Evolutionary conservation across 2,113 vertebrate genomes (phyloP).

Genomic region (Xiphophorus maculatus): DNA sequence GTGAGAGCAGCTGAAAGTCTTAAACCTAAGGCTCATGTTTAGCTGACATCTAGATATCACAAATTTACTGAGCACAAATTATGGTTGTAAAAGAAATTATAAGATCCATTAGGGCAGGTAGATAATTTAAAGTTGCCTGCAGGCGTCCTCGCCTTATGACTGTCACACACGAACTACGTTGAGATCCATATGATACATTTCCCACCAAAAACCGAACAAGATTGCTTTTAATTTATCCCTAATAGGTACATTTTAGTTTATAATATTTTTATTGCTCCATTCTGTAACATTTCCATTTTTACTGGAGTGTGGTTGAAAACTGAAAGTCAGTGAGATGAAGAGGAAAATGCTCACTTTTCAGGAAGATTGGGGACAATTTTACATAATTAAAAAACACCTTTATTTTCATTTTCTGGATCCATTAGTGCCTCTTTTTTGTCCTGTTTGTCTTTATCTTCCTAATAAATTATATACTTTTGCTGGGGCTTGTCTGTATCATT

Average conservation of each 20-base stretch:
- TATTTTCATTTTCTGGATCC: background rate
- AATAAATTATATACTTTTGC: background rate
- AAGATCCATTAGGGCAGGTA: background rate
- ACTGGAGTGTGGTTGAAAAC: background rate
- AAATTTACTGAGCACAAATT: too few species aligned
- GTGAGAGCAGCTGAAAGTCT: too few species aligned
- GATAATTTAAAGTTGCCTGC: background rate
- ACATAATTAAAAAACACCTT: background rate
- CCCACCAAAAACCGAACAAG: too few species aligned
- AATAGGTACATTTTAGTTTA: background rate
- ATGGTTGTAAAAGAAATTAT: background rate
- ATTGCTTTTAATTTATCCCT: background rate
- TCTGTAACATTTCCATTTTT: background rate
- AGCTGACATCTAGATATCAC: too few species aligned
- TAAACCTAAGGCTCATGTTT: too few species aligned
- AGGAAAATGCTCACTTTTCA: background rate
- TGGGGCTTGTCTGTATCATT: slow-evolving; percentile 10
- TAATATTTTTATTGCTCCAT: background rate
- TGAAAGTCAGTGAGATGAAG: background rate
- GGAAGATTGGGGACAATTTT: background rate
- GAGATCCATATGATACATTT: background rate
- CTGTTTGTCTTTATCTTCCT: background rate
- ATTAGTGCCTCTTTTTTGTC: background rate
- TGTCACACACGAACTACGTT: background rate
- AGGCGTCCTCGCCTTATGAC: background rate